Conservation (phyloP, 2,113 vertebrate species). For the Prochilodus magdalenae region DNA sequence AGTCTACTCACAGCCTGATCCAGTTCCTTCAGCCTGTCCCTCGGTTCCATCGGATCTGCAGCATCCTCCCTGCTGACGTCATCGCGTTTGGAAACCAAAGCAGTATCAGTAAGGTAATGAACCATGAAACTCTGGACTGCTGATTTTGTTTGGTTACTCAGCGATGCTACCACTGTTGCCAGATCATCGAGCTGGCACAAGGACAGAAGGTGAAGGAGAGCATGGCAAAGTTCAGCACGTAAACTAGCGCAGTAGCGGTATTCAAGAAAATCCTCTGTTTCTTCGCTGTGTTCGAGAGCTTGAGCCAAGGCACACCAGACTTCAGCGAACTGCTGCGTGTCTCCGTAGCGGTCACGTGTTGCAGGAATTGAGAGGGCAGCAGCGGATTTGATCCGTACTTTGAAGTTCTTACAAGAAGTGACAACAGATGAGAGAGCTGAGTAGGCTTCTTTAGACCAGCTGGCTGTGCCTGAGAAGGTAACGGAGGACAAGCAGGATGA, state of each 20-base stretch:
- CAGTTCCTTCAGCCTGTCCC: constrained; percentile 74
- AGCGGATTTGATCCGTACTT: constrained; percentile 94
- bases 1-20: constrained; percentile 76
- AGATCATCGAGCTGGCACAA: constrained; percentile 81
- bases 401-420: constrained; percentile 95
- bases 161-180: constrained; percentile 63
- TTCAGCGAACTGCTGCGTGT: constrained; percentile 74
- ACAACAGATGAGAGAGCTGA: constrained; percentile 85
- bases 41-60: constrained; percentile 23
- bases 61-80: constrained; percentile 17
- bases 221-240: constrained; percentile 84
- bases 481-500: neutral
- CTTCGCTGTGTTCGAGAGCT: constrained; percentile 89
- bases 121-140: constrained; percentile 76
- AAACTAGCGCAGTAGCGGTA: constrained; percentile 94
- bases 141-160: constrained; percentile 67
- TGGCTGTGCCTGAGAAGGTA: constrained; percentile 78
- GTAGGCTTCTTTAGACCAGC: constrained; percentile 86
- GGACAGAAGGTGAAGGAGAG: constrained; percentile 85
- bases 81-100: constrained; percentile 51
- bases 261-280: constrained; percentile 90
- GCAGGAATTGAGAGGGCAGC: constrained; percentile 85
- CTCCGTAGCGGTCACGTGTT: constrained; percentile 82
- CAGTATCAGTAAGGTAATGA: constrained; percentile 79
- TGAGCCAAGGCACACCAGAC: constrained; percentile 87